Base-by-base conservation (phyloP, 2,888 invertebrate genomes). In the Caenorhabditis wallacei region DNA sequence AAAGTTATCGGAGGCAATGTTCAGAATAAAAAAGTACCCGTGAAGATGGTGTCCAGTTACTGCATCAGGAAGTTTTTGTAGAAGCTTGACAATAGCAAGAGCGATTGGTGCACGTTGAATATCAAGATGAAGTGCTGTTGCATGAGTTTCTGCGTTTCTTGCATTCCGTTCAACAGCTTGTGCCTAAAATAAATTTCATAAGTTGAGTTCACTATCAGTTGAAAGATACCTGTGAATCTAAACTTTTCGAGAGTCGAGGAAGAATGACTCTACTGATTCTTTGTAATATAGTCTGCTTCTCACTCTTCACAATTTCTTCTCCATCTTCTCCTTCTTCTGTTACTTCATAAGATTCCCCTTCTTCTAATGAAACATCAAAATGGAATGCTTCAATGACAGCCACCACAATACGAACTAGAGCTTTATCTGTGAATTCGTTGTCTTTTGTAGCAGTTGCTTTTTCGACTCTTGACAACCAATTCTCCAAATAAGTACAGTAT, bases 81-180 rank as follows among this genome's bases (percentile, higher is more conserved):
- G 93, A 22, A 98, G 92, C 92, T 97, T 97, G 0, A 98, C 96
- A 71, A 97, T 94, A 0, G 98, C 97, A 71, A 98, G 93, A 0
- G 97, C 97, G 80, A 99, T 95, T 0, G 98, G 98, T 8, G 98
- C 95, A 61, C 96, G 94, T 84, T 96, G 93, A 88, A 97, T 95
- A 91, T 98, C 97, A 85, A 97, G 96, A 90, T 94, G 94, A 78
- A 94, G 94, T 10, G 82, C 63, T 22, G 76, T 75, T 10, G 75
- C 63, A 1, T 78, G 76, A 7, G 78, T 80, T 59, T 81, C 83
- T 0, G 75, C 64, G 5, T 78, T 87, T 54, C 63, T 63, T 18
- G 87, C 87, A 18, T 80, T 85, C 35, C 57, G 46, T 22, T 84
- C 76, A 2, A 84, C 76, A 4, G 70, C 76, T 61, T 84, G 66